Base-by-base conservation (phyloP, 2,888 invertebrate genomes). In the Campopleginae sp. region DNA sequence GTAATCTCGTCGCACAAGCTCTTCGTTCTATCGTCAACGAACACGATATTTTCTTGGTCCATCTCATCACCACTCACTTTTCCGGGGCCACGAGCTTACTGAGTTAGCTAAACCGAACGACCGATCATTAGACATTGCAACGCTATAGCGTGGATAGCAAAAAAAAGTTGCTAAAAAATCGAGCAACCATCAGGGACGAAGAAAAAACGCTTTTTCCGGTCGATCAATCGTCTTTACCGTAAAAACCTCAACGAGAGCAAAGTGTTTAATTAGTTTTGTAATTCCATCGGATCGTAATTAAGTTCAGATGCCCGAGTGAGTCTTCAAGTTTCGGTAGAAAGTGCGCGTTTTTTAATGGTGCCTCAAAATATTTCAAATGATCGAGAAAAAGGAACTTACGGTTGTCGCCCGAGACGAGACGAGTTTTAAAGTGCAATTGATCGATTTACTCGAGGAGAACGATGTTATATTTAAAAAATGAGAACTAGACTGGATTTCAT, bases 1-100 rank as follows among this genome's bases (percentile, higher is more conserved):
- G 23, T 68, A 77, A 54, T 54, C 68, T 68, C 51, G 54, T 68
- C 77, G 27, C 51, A 66, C 54, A 23, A 72, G 42, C 58, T 44
- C 74, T 58, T 74, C 74, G 71, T 14, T 51, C 71, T 54, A 72
- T 72, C 71, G 58, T 74, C 74, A 74, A 74, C 74, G 74, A 74
- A 27, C 33, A 72, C 33, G 23, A 58, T 23, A 72, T 54, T 54
- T 72, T 38, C 71, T 38, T n/a, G 19, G 14, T 38, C 48, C 33
- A 58, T 58, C 58, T 27, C 5, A 58, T 58, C 23, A 33, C 17
- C n/a, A 38, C 12, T 44, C 12, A 31, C 17, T 48, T 48, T 27
- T 10, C 31, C 46, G 46, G 7, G 46, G 46, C 23, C n/a, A 38
- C 42, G 42, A 66, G 66, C 66, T 66, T 66, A 38, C 66, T 14